phyloP scores from a whole-genome alignment of 2,797 vertebrate genomes.

The Aulostomus chinensis region DNA sequence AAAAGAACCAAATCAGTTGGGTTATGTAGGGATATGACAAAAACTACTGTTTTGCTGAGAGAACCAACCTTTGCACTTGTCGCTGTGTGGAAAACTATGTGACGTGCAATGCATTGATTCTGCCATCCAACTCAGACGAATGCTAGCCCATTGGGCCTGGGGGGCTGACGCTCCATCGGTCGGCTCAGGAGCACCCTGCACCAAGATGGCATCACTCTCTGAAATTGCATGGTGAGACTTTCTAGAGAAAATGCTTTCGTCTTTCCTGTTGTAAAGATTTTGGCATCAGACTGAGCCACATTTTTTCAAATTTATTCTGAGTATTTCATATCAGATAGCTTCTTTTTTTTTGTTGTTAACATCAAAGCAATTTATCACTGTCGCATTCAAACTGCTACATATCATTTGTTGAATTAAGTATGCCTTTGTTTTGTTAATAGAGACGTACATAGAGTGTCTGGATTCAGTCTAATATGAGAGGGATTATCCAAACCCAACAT shows the following conservation, averaged over 20 bases:
- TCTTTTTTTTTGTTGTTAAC: background rate
- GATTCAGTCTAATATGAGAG: too few relatives aligned
- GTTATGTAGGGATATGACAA: too few relatives aligned
- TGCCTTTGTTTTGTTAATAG: too few relatives aligned
- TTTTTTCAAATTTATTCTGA: background rate
- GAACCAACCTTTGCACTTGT: constrained; percentile 15
- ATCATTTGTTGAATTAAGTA: too few relatives aligned
- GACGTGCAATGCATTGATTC: constrained; percentile 71
- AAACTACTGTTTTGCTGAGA: background rate
- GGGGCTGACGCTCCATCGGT: constrained; percentile 44
- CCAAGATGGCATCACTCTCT: too few relatives aligned
- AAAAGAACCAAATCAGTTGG: too few relatives aligned
- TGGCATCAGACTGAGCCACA: background rate
- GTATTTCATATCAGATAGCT: background rate
- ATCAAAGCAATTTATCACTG: too few relatives aligned
- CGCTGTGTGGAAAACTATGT: constrained; percentile 61
- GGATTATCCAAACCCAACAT: too few relatives aligned
- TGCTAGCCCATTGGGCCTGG: constrained; percentile 37
- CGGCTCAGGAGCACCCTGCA: constrained; percentile 20
- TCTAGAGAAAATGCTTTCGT: constrained; percentile 6
- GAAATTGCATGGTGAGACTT: constrained; percentile 20
- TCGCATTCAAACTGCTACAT: too few relatives aligned
- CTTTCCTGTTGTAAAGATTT: background rate
- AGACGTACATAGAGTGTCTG: too few relatives aligned
- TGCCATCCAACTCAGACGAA: constrained; percentile 45